Evolutionary conservation across 2,113 vertebrate genomes (phyloP).

Genomic region (Coptodon rendalli): DNA sequence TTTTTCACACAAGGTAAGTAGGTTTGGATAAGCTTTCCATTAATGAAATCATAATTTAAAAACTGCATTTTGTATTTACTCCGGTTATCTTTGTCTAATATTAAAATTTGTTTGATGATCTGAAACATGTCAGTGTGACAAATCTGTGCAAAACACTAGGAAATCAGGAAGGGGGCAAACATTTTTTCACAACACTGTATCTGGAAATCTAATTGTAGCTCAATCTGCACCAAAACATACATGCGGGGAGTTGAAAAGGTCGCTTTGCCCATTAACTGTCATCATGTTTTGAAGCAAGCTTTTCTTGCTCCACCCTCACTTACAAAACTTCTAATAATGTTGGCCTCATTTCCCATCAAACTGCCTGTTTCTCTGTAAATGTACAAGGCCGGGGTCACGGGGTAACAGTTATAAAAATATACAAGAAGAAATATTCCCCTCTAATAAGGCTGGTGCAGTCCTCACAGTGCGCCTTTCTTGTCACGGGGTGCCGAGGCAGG

Average conservation of each 20-base stretch:
- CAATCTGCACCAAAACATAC: background rate
- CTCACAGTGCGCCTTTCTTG: background rate
- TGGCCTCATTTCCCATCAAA: constrained; percentile 13
- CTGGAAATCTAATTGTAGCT: background rate
- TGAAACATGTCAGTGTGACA: background rate
- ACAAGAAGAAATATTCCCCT: background rate
- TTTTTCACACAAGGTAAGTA: background rate
- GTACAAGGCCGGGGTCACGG: background rate
- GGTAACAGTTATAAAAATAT: background rate
- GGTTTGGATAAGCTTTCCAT: background rate
- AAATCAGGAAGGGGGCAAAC: background rate
- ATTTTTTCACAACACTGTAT: background rate
- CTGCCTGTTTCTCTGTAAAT: background rate
- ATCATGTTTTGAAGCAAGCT: background rate
- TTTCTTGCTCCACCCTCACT: background rate
- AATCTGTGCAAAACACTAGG: background rate
- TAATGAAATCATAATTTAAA: background rate
- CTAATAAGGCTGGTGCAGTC: background rate
- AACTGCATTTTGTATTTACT: background rate
- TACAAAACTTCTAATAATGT: background rate
- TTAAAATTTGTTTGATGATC: background rate
- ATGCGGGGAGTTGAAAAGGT: background rate
- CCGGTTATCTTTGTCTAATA: background rate
- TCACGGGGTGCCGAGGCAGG: too few species aligned
- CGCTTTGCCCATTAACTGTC: background rate